Evolutionary conservation across 2,113 vertebrate genomes (phyloP).

Genomic region (Lepisosteus oculatus): DNA sequence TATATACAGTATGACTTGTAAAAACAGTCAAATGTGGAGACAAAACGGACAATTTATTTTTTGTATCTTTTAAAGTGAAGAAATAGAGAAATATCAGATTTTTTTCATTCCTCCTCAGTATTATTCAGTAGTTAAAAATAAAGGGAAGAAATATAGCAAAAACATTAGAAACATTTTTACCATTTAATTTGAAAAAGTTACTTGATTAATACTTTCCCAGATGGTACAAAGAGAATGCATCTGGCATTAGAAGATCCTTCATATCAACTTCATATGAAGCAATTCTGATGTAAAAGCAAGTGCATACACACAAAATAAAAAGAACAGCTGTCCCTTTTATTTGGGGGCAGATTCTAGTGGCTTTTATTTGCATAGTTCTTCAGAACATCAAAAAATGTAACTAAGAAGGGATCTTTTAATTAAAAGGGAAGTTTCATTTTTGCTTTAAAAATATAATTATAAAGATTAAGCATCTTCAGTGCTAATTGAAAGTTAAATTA

Average conservation of each 20-base stretch:
- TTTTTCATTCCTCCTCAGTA: no score
- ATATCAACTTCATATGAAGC: not conserved
- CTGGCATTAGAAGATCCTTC: not conserved
- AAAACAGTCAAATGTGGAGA: no score
- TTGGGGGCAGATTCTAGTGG: not conserved
- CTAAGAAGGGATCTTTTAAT: slow-evolving; percentile 1
- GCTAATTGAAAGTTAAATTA: not conserved
- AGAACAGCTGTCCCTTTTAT: slow-evolving; percentile 9
- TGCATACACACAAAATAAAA: not conserved
- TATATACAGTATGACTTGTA: no score
- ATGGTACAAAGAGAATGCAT: not conserved
- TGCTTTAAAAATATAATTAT: slow-evolving; percentile 9
- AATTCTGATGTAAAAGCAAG: not conserved
- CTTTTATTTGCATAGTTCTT: not conserved
- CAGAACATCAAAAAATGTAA: slow-evolving; percentile 2
- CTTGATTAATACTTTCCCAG: not conserved
- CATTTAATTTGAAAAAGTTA: no score
- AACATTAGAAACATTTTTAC: no score
- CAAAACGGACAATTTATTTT: no score
- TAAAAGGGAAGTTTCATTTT: slow-evolving; percentile 5
- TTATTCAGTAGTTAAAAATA: no score
- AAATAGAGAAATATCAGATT: no score
- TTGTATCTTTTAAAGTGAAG: no score
- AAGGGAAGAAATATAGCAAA: no score
- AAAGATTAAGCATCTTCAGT: slow-evolving; percentile 13